Conservation (phyloP, 2,113 vertebrate species). For the Chlorocebus sabaeus region DNA sequence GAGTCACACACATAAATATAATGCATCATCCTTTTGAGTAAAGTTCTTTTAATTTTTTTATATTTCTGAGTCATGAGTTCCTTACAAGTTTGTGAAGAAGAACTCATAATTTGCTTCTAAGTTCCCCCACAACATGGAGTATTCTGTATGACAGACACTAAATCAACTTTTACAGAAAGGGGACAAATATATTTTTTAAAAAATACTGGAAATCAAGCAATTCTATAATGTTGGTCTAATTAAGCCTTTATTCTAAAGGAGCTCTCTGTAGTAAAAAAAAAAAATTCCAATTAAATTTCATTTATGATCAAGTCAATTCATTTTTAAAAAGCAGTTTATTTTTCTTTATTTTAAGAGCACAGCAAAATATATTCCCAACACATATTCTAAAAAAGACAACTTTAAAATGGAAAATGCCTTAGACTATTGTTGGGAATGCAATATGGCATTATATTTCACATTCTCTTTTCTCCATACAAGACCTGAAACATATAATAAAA, state of each 20-base stretch:
- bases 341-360: background rate
- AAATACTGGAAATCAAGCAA: background rate
- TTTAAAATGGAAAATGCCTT: background rate
- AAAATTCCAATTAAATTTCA: slow-evolving; percentile 11
- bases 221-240: background rate
- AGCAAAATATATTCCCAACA: background rate
- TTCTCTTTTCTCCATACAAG: background rate
- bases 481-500: background rate
- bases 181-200: background rate
- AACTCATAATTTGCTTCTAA: background rate
- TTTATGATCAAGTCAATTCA: background rate
- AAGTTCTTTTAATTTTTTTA: background rate
- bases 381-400: background rate
- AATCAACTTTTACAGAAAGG: background rate
- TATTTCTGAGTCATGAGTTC: background rate
- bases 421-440: background rate
- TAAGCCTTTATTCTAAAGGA: background rate
- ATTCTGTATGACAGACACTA: background rate
- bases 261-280: background rate
- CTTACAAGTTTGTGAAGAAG: background rate
- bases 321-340: background rate
- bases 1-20: background rate
- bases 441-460: background rate
- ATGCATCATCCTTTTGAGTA: background rate
- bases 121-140: background rate